Conservation (phyloP, 2,797 vertebrate genomes). For the Spea hammondii region DNA sequence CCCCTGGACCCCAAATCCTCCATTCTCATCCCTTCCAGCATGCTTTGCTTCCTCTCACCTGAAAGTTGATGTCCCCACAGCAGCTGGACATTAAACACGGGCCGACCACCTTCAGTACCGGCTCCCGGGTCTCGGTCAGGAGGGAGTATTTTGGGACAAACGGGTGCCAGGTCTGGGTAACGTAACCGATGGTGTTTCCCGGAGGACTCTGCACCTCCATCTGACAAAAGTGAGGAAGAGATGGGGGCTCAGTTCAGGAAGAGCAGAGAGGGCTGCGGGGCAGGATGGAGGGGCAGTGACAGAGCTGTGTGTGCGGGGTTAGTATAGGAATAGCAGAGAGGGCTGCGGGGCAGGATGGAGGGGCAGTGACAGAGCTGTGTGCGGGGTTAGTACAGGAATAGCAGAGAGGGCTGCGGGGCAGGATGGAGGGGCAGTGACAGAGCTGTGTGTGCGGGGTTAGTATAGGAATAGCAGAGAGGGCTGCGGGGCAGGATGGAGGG, state of each 20-base stretch:
- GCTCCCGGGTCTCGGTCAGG: slow-evolving; percentile 75
- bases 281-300: neutral
- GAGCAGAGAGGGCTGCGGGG: too few species aligned
- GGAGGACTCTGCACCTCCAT: slow-evolving; percentile 87
- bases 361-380: too few species aligned
- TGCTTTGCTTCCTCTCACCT: slow-evolving; percentile 65
- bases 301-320: neutral
- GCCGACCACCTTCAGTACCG: slow-evolving; percentile 77
- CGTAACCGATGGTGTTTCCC: slow-evolving; percentile 79
- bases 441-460: too few species aligned
- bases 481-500: neutral
- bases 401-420: too few species aligned
- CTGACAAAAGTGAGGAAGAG: slow-evolving; percentile 58
- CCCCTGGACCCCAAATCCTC: too few species aligned
- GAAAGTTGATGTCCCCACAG: slow-evolving; percentile 84
- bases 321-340: too few species aligned
- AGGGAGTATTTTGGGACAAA: slow-evolving; percentile 82
- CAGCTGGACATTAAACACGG: slow-evolving; percentile 86
- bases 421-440: too few species aligned
- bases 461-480: too few species aligned
- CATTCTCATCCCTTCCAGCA: too few species aligned
- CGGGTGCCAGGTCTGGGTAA: slow-evolving; percentile 85
- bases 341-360: too few species aligned
- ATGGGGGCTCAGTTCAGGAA: neutral
- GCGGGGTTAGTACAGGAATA: too few species aligned